These are phyloP conservation scores for Hirudinaria manillensis DNA, from an alignment of 2,888 invertebrate species.

Conservation along the genomic window DNA sequence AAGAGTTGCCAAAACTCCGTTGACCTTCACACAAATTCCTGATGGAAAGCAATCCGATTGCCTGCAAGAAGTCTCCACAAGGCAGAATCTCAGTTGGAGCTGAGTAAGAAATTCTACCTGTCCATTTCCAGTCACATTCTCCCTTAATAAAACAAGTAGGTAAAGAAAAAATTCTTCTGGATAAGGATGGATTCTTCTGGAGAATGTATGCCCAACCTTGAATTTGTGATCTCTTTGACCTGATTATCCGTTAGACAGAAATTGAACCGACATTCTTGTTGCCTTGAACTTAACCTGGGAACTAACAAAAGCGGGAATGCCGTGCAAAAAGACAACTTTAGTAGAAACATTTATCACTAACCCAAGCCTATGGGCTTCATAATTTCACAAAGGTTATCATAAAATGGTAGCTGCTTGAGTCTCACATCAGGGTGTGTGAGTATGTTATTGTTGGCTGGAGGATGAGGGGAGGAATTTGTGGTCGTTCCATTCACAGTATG, in stretches of 20 bases:
- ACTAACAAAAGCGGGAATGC: slow-evolving; percentile 40
- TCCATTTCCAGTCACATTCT: background rate
- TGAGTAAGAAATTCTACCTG: slow-evolving; percentile 64
- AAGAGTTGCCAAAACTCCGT: slow-evolving; percentile 79
- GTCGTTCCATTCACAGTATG: background rate
- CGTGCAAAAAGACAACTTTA: background rate
- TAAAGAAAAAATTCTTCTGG: slow-evolving; percentile 1
- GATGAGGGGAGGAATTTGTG: background rate
- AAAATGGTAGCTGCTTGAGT: slow-evolving; percentile 84
- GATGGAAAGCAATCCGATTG: slow-evolving; percentile 93
- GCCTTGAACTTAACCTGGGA: slow-evolving; percentile 55
- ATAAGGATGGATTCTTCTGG: no score
- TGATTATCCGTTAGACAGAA: slow-evolving; percentile 88
- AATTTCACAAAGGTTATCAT: slow-evolving; percentile 77
- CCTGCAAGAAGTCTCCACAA: slow-evolving; percentile 77
- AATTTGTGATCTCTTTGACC: slow-evolving; percentile 79
- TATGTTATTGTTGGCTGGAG: background rate
- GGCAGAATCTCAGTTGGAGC: slow-evolving; percentile 84
- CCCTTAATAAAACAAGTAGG: background rate
- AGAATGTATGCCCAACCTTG: slow-evolving; percentile 57
- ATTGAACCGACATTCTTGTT: slow-evolving; percentile 77
- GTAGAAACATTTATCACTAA: slow-evolving; percentile 43
- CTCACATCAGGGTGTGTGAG: slow-evolving; percentile 87
- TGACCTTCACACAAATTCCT: slow-evolving; percentile 82
- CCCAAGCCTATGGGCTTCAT: slow-evolving; percentile 79